Evolutionary conservation across 2,113 vertebrate species (phyloP).

Genomic region (Sitta europaea): DNA sequence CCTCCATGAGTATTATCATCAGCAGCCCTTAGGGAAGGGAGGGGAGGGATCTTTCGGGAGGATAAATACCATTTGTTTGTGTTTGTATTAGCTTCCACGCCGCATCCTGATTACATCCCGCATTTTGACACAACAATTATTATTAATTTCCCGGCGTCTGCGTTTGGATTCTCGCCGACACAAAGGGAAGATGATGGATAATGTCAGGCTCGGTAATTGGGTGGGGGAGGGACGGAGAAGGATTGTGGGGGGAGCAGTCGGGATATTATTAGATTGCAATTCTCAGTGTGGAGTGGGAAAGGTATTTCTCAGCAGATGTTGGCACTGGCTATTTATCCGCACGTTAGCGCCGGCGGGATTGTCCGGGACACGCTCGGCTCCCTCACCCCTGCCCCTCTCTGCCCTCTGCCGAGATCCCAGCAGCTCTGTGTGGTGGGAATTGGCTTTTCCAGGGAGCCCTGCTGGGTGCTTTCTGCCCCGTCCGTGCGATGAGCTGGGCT

Average conservation of each 20-base stretch:
- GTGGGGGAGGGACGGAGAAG: slow-evolving; percentile 39
- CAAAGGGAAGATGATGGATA: slow-evolving; percentile 70
- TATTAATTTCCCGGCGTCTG: slow-evolving; percentile 76
- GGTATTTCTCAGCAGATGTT: slow-evolving; percentile 51
- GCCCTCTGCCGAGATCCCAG: background rate
- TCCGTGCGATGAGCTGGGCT: background rate
- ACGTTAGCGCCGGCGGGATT: background rate
- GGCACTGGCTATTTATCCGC: background rate
- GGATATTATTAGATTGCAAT: slow-evolving; percentile 54
- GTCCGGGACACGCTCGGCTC: background rate
- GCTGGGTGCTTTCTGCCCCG: background rate
- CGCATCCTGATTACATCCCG: slow-evolving; percentile 72
- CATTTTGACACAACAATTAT: slow-evolving; percentile 73
- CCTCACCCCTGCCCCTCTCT: background rate
- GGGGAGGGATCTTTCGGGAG: slow-evolving; percentile 62
- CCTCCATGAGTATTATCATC: slow-evolving; percentile 55
- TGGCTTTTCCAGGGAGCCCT: background rate
- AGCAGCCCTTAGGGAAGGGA: slow-evolving; percentile 33
- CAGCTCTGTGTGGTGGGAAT: background rate
- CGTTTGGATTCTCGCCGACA: slow-evolving; percentile 64
- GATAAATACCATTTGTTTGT: slow-evolving; percentile 80
- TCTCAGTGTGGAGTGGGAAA: background rate
- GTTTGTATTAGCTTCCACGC: slow-evolving; percentile 72
- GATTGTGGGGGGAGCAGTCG: background rate
- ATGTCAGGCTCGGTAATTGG: slow-evolving; percentile 70